A percentile compares a stretch with the other conserved stretches of the same genome.
phyloP scores from a whole-genome alignment of 2,113 vertebrate genomes.

The Uria lomvia region DNA sequence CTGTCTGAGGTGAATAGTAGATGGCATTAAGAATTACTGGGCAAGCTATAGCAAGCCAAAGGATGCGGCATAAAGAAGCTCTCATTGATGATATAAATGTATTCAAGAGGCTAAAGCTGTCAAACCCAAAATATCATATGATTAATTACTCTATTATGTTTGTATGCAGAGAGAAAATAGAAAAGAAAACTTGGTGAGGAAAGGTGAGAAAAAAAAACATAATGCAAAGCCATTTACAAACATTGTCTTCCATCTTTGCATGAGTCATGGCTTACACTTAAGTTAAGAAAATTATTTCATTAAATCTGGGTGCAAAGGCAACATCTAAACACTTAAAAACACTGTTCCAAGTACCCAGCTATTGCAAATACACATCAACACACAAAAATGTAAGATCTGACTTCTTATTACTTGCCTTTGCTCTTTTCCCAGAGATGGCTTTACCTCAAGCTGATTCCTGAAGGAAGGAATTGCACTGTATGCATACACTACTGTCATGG shows the following conservation, averaged over 20 bases:
- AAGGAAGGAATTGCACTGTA: neutral
- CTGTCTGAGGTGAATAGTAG: constrained; percentile 40
- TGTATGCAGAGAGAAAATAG: neutral
- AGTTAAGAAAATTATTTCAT: neutral
- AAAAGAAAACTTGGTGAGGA: neutral
- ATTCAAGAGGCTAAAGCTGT: constrained; percentile 5
- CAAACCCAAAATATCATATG: neutral
- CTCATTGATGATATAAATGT: neutral
- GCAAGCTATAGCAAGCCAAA: neutral
- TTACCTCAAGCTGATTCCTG: neutral
- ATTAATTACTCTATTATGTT: constrained; percentile 61
- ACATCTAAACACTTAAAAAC: neutral
- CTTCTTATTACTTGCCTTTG: neutral
- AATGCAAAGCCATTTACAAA: neutral
- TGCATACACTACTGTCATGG: neutral
- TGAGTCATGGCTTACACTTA: neutral
- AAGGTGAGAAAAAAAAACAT: neutral
- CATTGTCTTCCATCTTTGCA: neutral
- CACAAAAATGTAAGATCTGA: neutral
- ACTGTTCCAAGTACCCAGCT: neutral
- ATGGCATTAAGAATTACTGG: constrained; percentile 16
- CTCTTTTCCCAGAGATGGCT: neutral
- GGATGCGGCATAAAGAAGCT: neutral
- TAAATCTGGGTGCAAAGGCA: neutral
- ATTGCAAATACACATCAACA: neutral